Percentiles rank a stretch among this genome's conserved stretches.
Evolutionary conservation across 1,140 invertebrate genomes (phyloP).

Genomic region (Neodiprion pinetum): DNA sequence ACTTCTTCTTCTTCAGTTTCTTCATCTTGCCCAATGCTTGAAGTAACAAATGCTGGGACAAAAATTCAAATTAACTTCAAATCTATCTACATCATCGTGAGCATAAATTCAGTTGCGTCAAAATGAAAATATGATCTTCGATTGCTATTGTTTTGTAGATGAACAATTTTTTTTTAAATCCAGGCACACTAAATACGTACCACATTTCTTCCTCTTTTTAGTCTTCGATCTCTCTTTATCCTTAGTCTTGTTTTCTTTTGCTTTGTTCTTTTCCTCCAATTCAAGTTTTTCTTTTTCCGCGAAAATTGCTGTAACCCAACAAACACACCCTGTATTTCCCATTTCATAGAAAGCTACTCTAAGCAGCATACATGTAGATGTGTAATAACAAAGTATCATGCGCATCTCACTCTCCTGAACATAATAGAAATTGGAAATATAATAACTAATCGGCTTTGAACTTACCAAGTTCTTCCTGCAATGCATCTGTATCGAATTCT

Average conservation of each 20-base stretch:
- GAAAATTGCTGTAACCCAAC: constrained; percentile 36
- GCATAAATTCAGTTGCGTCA: too few relatives aligned
- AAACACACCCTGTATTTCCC: constrained; percentile 16
- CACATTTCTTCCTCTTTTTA: not conserved
- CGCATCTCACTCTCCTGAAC: too few relatives aligned
- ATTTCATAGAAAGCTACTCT: not conserved
- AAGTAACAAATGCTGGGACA: constrained; percentile 14
- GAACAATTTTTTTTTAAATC: too few relatives aligned
- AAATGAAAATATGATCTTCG: too few relatives aligned
- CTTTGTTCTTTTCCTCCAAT: constrained; percentile 20
- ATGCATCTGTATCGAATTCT: constrained; percentile 61
- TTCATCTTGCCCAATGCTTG: constrained; percentile 22
- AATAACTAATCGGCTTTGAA: constrained; percentile 1
- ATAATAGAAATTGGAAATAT: too few relatives aligned
- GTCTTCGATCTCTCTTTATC: constrained; percentile 10
- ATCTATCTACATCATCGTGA: too few relatives aligned
- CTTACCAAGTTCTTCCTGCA: constrained; percentile 60
- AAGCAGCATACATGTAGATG: too few relatives aligned
- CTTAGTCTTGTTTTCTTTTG: constrained; percentile 23
- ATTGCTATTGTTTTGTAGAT: too few relatives aligned
- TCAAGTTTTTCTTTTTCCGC: constrained; percentile 40
- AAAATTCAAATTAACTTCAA: not conserved
- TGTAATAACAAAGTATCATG: too few relatives aligned
- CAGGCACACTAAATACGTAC: not conserved
- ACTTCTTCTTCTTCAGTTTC: constrained; percentile 2